Conservation (phyloP, 92 coral and sea anemone species). For the Bergia sp. region DNA sequence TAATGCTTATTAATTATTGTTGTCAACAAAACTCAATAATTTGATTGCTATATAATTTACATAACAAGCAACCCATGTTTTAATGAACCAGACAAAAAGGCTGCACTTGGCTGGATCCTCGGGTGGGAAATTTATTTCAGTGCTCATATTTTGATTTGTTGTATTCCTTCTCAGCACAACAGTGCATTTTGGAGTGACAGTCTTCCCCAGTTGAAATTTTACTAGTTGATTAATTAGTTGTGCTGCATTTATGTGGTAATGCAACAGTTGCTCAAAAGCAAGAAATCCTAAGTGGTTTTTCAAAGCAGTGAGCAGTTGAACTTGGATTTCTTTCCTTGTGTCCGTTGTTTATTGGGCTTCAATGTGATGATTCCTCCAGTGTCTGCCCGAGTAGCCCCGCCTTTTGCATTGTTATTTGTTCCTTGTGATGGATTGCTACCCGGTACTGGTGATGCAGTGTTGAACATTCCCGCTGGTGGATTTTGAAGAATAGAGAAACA, state of each 20-base stretch:
- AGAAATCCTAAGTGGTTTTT: neutral
- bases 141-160: neutral
- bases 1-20: no score
- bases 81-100: no score
- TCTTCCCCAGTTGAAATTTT: neutral
- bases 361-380: slow-evolving; percentile 93
- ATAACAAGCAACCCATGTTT: neutral
- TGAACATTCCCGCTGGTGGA: slow-evolving; percentile 84
- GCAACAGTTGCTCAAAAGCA: no score
- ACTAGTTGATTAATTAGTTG: neutral
- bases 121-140: neutral
- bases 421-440: slow-evolving; percentile 47
- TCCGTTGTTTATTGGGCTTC: slow-evolving; percentile 95
- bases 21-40: no score
- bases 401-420: slow-evolving; percentile 78
- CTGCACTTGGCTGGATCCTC: neutral
- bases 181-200: neutral
- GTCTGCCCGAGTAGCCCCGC: slow-evolving; percentile 61
- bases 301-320: slow-evolving; percentile 68
- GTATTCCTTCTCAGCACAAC: no score
- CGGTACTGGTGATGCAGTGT: slow-evolving; percentile 68
- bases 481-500: slow-evolving; percentile 5
- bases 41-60: neutral
- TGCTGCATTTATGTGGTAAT: neutral
- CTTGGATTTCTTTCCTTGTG: slow-evolving; percentile 92